Base-by-base conservation (phyloP, 2,113 vertebrate species). In the Dasyornis broadbenti region DNA sequence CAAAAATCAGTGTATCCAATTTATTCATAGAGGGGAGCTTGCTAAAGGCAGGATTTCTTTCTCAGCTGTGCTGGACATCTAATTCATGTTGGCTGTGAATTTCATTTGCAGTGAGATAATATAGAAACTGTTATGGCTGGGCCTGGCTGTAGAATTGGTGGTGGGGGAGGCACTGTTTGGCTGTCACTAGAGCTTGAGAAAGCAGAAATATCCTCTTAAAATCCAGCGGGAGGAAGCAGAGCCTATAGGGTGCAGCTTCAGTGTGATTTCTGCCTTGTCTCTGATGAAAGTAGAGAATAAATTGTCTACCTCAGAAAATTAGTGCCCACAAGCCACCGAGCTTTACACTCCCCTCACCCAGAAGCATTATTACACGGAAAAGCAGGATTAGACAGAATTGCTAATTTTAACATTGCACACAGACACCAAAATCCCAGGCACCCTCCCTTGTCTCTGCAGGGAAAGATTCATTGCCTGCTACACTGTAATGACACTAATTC, bases 21-120 rank as follows among this genome's bases (percentile, higher is more conserved):
- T 95, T 95, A 95, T 90, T 93, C 85, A 82, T 39, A 76, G 85
- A 24, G 6, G 17, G 88, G 35, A 77, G 77, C 84, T 54, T 54
- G 20, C 60, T 54, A 19, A 65, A 65, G 33, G 31, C 49, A 88
- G 95, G 82, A 53, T 82, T 94, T 80, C 72, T 93, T 63, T 77
- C 90, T 71, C 85, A 92, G 76, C 63, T 93, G 82, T 47, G 87
- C 81, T 86, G 54, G 64, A 89, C 64, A 83, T 93, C 82, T 52
- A 78, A 22, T n/a, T 85, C 15, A 4, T 19, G 35, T 37, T 89
- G 91, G 91, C 92, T 78, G 68, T 35, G 92, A 79, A 65, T 87
- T 80, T 81, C 42, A 37, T 95, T 95, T 92, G 88, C 52, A 59
- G 86, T 1, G 15, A 69, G 87, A 35, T 93, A 50, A 95, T 83